These are phyloP conservation scores for Sebastes umbrosus DNA, from an alignment of 2,797 vertebrate species.

Conservation along the genomic window DNA sequence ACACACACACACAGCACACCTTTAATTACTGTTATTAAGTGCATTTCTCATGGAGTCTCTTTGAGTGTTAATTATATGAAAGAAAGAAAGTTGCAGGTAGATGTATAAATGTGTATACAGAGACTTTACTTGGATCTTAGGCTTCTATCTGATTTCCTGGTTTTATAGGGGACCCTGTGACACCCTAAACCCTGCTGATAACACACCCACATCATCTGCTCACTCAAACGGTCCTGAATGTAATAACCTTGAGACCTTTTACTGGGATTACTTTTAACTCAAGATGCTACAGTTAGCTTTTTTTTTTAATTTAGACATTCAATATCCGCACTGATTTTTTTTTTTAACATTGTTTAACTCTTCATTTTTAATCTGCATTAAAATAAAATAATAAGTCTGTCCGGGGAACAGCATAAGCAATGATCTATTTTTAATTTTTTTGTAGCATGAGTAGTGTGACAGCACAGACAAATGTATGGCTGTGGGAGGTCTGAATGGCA, in stretches of 20 bases:
- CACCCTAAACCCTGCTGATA: not conserved
- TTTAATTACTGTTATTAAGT: slow-evolving; percentile 66
- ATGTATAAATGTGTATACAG: not conserved
- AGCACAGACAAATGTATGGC: not conserved
- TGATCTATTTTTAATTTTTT: not conserved
- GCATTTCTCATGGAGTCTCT: slow-evolving; percentile 55
- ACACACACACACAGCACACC: slow-evolving; percentile 18
- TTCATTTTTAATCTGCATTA: not conserved
- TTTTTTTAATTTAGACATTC: not conserved
- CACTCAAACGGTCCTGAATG: not conserved
- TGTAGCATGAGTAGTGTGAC: too few species aligned
- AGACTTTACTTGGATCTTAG: not conserved
- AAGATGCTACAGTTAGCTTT: not conserved
- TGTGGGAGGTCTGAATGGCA: not conserved
- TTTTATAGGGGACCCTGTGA: not conserved
- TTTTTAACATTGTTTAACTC: not conserved
- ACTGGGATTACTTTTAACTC: not conserved
- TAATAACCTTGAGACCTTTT: not conserved
- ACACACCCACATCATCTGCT: not conserved
- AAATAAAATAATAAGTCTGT: not conserved
- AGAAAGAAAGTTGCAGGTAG: not conserved
- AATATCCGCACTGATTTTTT: not conserved
- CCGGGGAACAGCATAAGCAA: not conserved
- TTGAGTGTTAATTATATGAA: slow-evolving; percentile 61
- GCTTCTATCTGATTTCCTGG: not conserved